phyloP scores from a whole-genome alignment of 1,140 invertebrate species.

The Papilio helenus region DNA sequence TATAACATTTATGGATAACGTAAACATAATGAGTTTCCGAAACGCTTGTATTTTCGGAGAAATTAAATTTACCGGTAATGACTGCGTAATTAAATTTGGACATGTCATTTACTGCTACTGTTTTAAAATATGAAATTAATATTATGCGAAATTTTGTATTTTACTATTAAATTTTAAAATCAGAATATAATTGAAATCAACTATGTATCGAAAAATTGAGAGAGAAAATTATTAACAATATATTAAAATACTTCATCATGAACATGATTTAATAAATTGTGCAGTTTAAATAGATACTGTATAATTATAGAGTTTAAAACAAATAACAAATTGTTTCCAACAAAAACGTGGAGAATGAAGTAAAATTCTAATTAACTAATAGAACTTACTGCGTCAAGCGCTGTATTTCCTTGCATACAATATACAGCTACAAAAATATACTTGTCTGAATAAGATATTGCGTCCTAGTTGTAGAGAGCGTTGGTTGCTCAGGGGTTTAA shows the following conservation, averaged over 20 bases:
- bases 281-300: slow-evolving; percentile 5
- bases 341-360: background rate
- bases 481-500: no score
- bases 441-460: background rate
- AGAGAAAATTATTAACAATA: background rate
- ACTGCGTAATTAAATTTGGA: no score
- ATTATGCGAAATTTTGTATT: no score
- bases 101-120: background rate
- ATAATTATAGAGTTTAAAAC: background rate
- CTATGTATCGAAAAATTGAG: background rate
- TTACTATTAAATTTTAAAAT: background rate
- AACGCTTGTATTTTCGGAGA: no score
- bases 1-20: no score
- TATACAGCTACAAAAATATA: background rate
- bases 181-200: background rate
- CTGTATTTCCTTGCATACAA: background rate
- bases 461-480: no score
- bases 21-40: no score
- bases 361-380: slow-evolving; percentile 4
- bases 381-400: background rate
- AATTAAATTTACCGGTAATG: no score
- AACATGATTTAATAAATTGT: background rate
- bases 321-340: slow-evolving; percentile 1
- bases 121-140: no score
- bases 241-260: background rate